Percentiles rank a stretch among this genome's conserved stretches.
Evolutionary conservation across 2,113 vertebrate genomes (phyloP).

Genomic region (Dryoscopus gambensis): DNA sequence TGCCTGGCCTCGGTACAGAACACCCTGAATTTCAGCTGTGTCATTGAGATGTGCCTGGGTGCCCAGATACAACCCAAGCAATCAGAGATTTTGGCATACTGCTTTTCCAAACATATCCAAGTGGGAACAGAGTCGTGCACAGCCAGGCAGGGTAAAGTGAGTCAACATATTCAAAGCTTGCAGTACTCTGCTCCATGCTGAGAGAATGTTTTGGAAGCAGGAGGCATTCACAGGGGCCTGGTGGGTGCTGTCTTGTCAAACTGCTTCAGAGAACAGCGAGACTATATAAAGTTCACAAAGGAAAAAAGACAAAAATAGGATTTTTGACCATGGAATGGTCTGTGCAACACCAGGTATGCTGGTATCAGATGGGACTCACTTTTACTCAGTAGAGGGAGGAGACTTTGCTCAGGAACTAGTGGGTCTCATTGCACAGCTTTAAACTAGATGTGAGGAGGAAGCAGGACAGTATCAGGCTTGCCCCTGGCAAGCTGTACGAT

Average conservation of each 20-base stretch:
- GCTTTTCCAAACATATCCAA: background rate
- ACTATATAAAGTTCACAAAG: accelerated
- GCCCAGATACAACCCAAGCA: background rate
- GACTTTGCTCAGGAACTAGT: background rate
- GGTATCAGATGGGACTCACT: background rate
- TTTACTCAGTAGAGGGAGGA: background rate
- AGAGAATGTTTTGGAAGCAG: background rate
- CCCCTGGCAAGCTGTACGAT: background rate
- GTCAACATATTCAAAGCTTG: background rate
- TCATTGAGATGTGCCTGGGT: background rate
- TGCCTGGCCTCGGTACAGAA: background rate
- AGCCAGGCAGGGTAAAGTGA: background rate
- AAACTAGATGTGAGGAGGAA: background rate
- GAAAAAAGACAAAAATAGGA: background rate
- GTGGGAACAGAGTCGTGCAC: accelerated
- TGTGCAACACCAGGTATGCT: too few relatives aligned
- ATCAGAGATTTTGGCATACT: accelerated
- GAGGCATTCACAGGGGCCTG: background rate
- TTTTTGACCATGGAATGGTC: background rate
- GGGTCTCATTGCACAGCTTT: background rate
- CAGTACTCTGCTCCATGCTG: background rate
- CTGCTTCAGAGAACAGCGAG: background rate
- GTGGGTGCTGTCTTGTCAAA: background rate
- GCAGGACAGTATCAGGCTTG: background rate
- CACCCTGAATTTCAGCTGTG: background rate